Conservation (phyloP, 2,113 vertebrate species). For the Tinamus guttatus region DNA sequence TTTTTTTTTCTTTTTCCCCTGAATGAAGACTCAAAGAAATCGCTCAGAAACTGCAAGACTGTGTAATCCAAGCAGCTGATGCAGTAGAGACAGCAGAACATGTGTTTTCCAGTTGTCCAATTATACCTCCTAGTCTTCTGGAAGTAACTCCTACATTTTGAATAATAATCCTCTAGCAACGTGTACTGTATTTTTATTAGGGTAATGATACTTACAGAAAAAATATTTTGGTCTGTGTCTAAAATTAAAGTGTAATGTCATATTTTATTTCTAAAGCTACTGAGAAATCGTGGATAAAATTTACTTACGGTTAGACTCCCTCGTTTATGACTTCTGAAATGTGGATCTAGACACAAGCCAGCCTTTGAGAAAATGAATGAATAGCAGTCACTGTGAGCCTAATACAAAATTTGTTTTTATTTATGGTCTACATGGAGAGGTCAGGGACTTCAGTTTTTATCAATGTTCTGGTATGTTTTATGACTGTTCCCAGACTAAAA, state of each 20-base stretch:
- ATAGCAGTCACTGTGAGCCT: neutral
- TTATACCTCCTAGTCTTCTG: neutral
- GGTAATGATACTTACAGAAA: neutral
- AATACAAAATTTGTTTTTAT: neutral
- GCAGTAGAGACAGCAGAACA: neutral
- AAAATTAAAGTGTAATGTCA: neutral
- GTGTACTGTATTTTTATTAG: neutral
- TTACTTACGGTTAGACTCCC: neutral
- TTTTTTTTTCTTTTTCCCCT: too few species aligned
- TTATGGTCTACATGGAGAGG: neutral
- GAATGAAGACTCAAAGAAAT: neutral
- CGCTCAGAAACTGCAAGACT: neutral
- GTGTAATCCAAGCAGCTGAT: neutral
- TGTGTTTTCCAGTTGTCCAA: neutral
- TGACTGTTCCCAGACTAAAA: neutral
- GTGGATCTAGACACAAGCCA: neutral
- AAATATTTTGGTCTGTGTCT: neutral
- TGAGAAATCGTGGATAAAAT: neutral
- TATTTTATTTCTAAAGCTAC: neutral
- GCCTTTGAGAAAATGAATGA: neutral
- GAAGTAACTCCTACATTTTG: neutral
- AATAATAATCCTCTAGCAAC: neutral
- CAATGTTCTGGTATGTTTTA: neutral
- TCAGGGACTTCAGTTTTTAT: neutral
- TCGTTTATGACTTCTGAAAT: neutral